Percentiles rank a stretch among this genome's conserved stretches.
These are phyloP conservation scores for Cyphomyrmex costatus DNA, from an alignment of 1,140 invertebrate genomes.

Conservation along the genomic window DNA sequence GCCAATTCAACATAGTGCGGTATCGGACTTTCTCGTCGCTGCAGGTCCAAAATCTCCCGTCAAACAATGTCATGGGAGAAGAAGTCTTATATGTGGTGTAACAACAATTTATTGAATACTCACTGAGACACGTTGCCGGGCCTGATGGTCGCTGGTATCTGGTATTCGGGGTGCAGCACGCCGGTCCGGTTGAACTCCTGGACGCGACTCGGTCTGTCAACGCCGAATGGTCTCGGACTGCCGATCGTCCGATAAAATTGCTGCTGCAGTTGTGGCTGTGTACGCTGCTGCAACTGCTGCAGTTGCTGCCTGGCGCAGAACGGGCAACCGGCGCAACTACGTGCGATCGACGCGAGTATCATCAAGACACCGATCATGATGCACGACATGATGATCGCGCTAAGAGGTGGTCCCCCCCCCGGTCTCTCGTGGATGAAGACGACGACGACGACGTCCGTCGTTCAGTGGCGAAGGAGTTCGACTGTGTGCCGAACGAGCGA, in stretches of 20 bases:
- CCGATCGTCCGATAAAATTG: conserved; percentile 70
- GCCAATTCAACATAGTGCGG: conserved; percentile 41
- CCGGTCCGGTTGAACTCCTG: conserved; percentile 84
- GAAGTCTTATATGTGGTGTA: background rate
- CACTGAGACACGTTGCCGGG: conserved; percentile 85
- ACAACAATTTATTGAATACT: conserved; percentile 69
- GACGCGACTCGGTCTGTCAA: conserved; percentile 79
- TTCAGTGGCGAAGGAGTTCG: conserved; percentile 81
- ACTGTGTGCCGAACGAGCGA: conserved; percentile 80
- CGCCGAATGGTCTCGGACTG: conserved; percentile 80
- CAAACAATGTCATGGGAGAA: background rate
- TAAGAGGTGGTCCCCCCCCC: conserved; percentile 48
- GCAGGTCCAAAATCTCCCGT: background rate
- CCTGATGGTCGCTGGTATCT: conserved; percentile 82
- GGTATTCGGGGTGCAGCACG: conserved; percentile 84
- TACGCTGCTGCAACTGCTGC: conserved; percentile 57
- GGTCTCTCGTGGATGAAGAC: conserved; percentile 7
- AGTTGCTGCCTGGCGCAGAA: conserved; percentile 66
- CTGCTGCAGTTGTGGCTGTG: conserved; percentile 4
- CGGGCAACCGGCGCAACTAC: conserved; percentile 65
- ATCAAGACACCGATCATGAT: conserved; percentile 57
- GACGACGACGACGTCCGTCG: conserved; percentile 77
- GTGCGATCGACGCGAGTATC: conserved; percentile 62
- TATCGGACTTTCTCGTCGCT: background rate
- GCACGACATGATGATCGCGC: conserved; percentile 30